Conservation (phyloP, 2,888 invertebrate genomes). For the Abrostola triplasia region DNA sequence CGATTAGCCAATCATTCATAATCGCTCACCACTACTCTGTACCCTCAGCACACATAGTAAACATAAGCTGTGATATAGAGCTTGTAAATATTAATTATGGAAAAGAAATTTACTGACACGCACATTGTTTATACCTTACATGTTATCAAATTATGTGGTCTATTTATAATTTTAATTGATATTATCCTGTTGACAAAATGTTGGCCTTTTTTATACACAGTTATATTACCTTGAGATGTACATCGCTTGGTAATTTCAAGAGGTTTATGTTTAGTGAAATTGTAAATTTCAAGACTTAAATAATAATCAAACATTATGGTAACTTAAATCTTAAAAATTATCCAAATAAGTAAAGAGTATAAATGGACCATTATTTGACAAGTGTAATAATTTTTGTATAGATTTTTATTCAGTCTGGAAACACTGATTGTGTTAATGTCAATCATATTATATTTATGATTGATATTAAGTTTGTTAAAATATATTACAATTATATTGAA, state of each 20-base stretch:
- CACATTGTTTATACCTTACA: constrained; percentile 47
- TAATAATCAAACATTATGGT: too few species aligned
- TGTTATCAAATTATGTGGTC: constrained; percentile 44
- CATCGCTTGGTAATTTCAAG: constrained; percentile 1
- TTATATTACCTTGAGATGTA: constrained; percentile 20
- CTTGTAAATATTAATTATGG: constrained; percentile 78
- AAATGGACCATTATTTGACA: constrained; percentile 48
- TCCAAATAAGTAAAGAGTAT: constrained; percentile 16
- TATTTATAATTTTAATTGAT: constrained; percentile 33
- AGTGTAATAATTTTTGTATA: constrained; percentile 55
- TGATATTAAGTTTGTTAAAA: constrained; percentile 50
- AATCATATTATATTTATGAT: constrained; percentile 43
- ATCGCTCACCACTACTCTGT: constrained; percentile 11
- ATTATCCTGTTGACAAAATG: constrained; percentile 8
- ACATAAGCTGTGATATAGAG: constrained; percentile 86
- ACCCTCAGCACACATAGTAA: constrained; percentile 70
- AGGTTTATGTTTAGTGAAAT: neutral
- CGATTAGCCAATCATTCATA: too few species aligned
- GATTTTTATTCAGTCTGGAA: constrained; percentile 57
- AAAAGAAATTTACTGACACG: constrained; percentile 51
- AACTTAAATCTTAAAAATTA: too few species aligned
- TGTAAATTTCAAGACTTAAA: too few species aligned
- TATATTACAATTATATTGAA: constrained; percentile 50
- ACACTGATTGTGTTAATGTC: constrained; percentile 35
- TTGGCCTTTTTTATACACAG: neutral